phyloP scores from a whole-genome alignment of 1,140 invertebrate genomes.

The Cephus cinctus region DNA sequence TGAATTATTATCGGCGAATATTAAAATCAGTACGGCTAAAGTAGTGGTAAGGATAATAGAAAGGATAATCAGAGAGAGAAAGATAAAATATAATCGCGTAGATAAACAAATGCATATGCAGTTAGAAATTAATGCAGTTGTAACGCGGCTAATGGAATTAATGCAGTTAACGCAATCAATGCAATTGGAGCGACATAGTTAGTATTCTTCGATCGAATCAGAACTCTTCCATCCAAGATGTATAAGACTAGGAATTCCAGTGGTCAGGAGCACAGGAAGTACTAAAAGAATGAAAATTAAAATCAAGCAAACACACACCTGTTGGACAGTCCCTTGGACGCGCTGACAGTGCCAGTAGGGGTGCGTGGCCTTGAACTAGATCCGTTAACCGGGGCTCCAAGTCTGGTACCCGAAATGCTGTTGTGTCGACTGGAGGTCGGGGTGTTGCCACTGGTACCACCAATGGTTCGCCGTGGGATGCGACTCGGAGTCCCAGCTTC shows the following conservation, averaged over 20 bases:
- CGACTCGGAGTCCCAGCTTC: slow-evolving; percentile 65
- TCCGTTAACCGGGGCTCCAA: slow-evolving; percentile 45
- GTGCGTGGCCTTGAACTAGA: slow-evolving; percentile 70
- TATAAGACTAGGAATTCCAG: no score
- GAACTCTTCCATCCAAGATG: slow-evolving; percentile 14
- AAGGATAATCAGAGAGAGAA: no score
- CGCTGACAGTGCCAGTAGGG: slow-evolving; percentile 71
- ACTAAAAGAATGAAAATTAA: slow-evolving; percentile 15
- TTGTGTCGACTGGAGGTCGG: slow-evolving; percentile 52
- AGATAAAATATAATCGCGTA: no score
- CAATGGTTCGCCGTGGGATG: slow-evolving; percentile 68
- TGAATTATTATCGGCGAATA: no score
- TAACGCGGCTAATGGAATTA: slow-evolving; percentile 10
- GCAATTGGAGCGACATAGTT: slow-evolving; percentile 20
- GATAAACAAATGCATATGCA: no score
- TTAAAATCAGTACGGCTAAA: no score
- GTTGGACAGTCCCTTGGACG: slow-evolving; percentile 61
- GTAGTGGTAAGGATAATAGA: no score
- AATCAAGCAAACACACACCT: slow-evolving; percentile 55
- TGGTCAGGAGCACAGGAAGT: no score
- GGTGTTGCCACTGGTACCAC: slow-evolving; percentile 54
- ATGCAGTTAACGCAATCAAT: slow-evolving; percentile 16
- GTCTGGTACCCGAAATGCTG: slow-evolving; percentile 46
- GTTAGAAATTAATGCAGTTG: not conserved
- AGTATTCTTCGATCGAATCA: slow-evolving; percentile 8